phyloP scores from a whole-genome alignment of 2,113 vertebrate genomes.

The Pluvialis apricaria region DNA sequence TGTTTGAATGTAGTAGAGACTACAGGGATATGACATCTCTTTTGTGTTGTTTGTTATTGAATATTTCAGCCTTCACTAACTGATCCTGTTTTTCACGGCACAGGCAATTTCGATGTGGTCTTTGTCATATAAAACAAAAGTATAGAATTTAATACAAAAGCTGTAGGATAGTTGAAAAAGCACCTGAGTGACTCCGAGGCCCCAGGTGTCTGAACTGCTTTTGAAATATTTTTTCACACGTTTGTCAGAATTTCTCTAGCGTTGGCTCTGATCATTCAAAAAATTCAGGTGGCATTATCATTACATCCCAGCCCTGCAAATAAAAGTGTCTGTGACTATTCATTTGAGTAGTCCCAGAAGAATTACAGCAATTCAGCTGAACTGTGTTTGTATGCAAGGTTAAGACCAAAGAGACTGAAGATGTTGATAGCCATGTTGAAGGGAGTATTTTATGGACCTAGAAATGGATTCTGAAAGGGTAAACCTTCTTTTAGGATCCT shows the following conservation, averaged over 20 bases:
- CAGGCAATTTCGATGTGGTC: constrained; percentile 18
- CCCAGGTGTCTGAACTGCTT: not conserved
- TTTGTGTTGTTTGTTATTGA: constrained; percentile 28
- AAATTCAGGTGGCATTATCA: not conserved
- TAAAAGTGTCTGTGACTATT: not conserved
- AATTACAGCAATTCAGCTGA: not conserved
- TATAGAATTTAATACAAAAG: constrained; percentile 12
- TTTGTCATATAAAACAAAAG: not conserved
- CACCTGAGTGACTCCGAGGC: not conserved
- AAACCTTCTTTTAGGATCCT: not conserved
- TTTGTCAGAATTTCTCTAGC: not conserved
- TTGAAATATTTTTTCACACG: not conserved
- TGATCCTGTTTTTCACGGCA: not conserved
- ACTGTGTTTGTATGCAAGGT: not conserved
- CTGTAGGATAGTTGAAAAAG: not conserved
- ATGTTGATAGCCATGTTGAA: not conserved
- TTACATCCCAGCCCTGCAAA: not conserved
- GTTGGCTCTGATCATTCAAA: not conserved
- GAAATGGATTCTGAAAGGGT: not conserved
- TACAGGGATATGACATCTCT: not conserved
- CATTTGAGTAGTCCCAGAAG: not conserved
- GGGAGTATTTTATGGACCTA: not conserved
- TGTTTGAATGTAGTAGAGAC: not conserved
- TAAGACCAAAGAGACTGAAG: not conserved
- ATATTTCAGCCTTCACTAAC: not conserved